A percentile compares a stretch with the other conserved stretches of the same genome.
These are phyloP conservation scores for Sceloporus undulatus DNA, from an alignment of 2,113 vertebrate genomes.

Conservation along the genomic window DNA sequence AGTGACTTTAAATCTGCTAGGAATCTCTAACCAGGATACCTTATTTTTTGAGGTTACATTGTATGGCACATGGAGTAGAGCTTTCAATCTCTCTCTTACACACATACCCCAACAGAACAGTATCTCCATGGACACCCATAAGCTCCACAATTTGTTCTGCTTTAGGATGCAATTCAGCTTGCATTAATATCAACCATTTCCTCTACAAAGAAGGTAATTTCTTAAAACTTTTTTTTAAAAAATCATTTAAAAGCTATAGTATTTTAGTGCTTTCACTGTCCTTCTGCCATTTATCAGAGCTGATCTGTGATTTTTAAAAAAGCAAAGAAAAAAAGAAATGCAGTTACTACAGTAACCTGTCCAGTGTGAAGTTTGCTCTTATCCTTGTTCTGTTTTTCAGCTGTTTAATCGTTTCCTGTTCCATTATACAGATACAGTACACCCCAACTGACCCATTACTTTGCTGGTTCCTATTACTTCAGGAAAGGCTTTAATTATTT, in stretches of 20 bases:
- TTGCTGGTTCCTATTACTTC: not conserved
- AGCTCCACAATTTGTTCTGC: not conserved
- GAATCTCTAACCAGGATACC: not conserved
- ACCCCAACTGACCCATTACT: not conserved
- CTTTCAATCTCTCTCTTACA: not conserved
- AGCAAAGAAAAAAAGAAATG: not conserved
- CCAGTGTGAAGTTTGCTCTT: not conserved
- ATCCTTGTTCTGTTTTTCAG: not conserved
- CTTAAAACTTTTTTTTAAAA: not conserved
- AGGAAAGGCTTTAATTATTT: not conserved
- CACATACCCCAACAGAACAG: not conserved
- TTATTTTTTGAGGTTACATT: too few relatives aligned
- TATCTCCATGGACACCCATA: not conserved
- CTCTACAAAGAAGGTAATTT: not conserved
- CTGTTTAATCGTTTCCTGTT: not conserved
- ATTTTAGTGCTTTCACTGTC: not conserved
- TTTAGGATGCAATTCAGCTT: not conserved
- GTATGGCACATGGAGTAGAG: not conserved
- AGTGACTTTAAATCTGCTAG: not conserved
- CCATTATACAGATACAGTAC: not conserved
- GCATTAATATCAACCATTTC: not conserved
- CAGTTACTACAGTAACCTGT: not conserved
- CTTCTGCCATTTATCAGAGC: not conserved
- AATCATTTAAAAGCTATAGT: not conserved
- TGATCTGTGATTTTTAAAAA: not conserved